Evolutionary conservation across 2,888 invertebrate genomes (phyloP).

Genomic region (Clitarchus hookeri): DNA sequence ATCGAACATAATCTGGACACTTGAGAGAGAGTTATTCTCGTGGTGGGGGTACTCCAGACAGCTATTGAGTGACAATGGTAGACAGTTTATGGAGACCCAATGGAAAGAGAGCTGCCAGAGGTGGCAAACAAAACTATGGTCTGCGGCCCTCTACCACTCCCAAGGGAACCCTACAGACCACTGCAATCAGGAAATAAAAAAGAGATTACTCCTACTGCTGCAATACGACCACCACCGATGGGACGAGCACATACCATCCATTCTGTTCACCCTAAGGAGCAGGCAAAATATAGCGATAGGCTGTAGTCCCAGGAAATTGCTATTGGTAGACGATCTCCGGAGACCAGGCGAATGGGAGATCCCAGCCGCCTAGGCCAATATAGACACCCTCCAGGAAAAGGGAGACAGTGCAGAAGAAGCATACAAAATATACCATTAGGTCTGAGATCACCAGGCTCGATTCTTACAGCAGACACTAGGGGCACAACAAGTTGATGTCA

Average conservation of each 20-base stretch:
- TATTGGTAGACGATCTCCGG: neutral
- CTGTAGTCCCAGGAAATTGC: neutral
- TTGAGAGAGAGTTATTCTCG: neutral
- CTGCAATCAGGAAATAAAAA: neutral
- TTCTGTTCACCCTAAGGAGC: neutral
- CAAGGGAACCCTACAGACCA: neutral
- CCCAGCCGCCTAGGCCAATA: no score
- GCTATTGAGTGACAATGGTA: neutral
- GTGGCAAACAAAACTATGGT: neutral
- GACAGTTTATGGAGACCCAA: neutral
- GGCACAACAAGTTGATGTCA: no score
- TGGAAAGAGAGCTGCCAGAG: neutral
- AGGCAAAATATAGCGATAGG: neutral
- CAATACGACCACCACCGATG: neutral
- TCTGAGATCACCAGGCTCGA: no score
- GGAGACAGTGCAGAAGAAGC: no score
- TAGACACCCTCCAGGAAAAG: no score
- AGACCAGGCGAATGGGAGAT: neutral
- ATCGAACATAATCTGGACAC: neutral
- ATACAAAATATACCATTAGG: no score
- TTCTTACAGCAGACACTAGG: no score
- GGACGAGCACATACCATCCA: neutral
- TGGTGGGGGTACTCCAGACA: neutral
- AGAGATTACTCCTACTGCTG: neutral
- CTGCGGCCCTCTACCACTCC: neutral